Base-by-base conservation (phyloP, 2,797 vertebrate genomes). In the Enteromius treurensis region DNA sequence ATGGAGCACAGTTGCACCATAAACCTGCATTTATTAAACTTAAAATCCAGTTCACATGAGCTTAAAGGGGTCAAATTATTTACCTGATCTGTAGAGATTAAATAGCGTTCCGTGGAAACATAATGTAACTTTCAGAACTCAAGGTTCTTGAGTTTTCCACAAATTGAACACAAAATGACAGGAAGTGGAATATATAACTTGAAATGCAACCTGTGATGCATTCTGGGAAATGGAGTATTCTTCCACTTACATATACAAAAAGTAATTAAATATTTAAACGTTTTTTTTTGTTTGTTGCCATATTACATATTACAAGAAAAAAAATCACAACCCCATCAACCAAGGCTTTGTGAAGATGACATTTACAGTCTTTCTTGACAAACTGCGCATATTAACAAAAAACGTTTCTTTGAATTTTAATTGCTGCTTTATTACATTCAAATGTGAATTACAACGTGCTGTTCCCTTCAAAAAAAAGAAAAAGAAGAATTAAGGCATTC, bases 11-110 rank as follows among this genome's bases (percentile, higher is more conserved):
- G 69, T 47, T 64, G 70, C 14, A 11, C 8, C 2, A 71, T 7
- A 73, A 81, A 51, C 42, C 60, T 51, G 58, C 58, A 81, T 74
- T 74, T 64, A 74, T 51, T 51, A 37, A 32, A 34, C 69, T 81
- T 7, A 8, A 73, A 17, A 37, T 81, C 21, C n/a, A 60, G 42
- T 37, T 74, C 26, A 32, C 58, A 37, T n/a, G 4, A 74, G 21
- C n/a, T 60, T 58, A 23, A 42, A 76, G 14, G 0, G n/a, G n/a
- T 60, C 34, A 26, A 42, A 76, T 26, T 13, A 37, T 40, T 40
- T 68, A 13, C 17, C 65, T 68, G 21, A 74, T 34, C 34, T 75
- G 34, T 37, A 53, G 19, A 76, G 51, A 76, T 58, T 4, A 76
- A 76, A 58, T 40, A 23, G 13, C 3, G 6, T 55, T 75, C 51